A percentile compares a stretch with the other conserved stretches of the same genome.
These are phyloP conservation scores for Erithacus rubecula DNA, from an alignment of 2,797 vertebrate species.

Conservation along the genomic window DNA sequence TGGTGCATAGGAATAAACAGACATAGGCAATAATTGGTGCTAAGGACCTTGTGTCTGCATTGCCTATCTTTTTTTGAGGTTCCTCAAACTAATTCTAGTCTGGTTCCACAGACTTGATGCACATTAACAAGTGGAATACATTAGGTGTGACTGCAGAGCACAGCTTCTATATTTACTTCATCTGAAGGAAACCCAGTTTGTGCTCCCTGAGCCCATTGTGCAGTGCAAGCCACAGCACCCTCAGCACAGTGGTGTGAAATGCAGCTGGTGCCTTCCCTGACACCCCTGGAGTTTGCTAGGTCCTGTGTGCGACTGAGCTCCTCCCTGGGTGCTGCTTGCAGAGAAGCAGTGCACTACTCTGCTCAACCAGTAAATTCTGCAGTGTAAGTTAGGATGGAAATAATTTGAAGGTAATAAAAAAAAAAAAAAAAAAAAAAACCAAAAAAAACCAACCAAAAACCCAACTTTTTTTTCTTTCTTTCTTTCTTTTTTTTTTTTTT, in stretches of 20 bases:
- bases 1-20: background rate
- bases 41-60: background rate
- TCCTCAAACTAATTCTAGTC: background rate
- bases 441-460: background rate
- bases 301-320: background rate
- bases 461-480: background rate
- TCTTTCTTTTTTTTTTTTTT: background rate
- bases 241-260: background rate
- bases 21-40: background rate
- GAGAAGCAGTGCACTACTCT: background rate
- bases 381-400: background rate
- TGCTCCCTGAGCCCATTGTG: background rate
- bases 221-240: background rate
- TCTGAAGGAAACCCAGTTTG: background rate
- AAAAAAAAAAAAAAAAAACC: background rate
- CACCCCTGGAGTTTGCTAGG: accelerated
- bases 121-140: background rate
- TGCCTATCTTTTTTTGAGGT: background rate
- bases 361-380: background rate
- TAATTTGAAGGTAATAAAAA: background rate
- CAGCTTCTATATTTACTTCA: background rate
- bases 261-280: background rate
- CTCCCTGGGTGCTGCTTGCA: background rate
- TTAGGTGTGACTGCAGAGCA: background rate
- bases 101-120: background rate